Percentiles rank a stretch among this genome's conserved stretches.
phyloP scores from a whole-genome alignment of 2,113 vertebrate species.

The Dipodomys ordii region DNA sequence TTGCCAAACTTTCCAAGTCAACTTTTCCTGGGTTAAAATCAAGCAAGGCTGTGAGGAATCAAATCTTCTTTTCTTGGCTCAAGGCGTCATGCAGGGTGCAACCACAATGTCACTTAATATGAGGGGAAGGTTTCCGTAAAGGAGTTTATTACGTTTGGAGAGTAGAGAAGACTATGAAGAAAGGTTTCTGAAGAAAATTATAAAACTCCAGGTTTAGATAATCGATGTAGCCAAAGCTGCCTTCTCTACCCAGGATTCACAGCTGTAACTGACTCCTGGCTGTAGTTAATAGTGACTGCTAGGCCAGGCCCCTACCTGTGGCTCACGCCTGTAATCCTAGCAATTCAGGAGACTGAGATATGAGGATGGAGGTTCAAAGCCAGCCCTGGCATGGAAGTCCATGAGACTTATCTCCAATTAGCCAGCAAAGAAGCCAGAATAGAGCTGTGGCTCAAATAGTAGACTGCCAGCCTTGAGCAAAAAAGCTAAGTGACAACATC shows the following conservation, averaged over 20 bases:
- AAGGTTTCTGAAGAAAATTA: not conserved
- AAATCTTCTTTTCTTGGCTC: not conserved
- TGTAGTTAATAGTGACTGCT: not conserved
- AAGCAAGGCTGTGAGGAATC: not conserved
- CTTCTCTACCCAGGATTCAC: not conserved
- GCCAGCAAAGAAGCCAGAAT: too few species aligned
- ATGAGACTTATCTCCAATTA: too few species aligned
- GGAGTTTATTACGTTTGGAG: not conserved
- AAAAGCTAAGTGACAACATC: too few species aligned
- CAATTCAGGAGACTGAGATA: too few species aligned
- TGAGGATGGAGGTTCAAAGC: too few species aligned
- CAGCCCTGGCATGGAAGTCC: too few species aligned
- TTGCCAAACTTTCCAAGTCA: not conserved
- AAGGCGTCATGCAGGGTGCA: not conserved
- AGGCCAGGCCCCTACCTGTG: too few species aligned
- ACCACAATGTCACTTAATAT: not conserved
- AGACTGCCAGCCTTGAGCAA: too few species aligned
- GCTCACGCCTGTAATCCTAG: too few species aligned
- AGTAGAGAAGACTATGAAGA: not conserved
- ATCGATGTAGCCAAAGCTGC: not conserved
- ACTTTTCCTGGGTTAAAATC: constrained; percentile 50
- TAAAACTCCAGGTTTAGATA: not conserved
- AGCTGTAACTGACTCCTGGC: not conserved
- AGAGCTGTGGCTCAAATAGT: too few species aligned
- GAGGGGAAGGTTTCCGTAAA: not conserved